These are phyloP conservation scores for Hippocampus comes DNA, from an alignment of 2,113 vertebrate genomes.

Conservation along the genomic window DNA sequence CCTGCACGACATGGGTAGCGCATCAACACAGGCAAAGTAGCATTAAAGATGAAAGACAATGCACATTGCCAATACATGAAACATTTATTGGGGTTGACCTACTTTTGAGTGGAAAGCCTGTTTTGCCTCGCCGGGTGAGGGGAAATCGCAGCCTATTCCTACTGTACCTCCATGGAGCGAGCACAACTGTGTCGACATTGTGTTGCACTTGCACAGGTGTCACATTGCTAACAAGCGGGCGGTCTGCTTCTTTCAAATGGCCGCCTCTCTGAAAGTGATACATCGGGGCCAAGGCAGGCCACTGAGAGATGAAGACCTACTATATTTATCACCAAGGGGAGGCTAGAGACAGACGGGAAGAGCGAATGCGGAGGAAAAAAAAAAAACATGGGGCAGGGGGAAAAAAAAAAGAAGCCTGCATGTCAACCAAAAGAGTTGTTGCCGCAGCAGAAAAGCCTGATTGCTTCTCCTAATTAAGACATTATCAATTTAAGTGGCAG, in stretches of 20 bases:
- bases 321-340: slow-evolving; percentile 13
- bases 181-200: background rate
- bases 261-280: slow-evolving; percentile 38
- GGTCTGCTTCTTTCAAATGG: slow-evolving; percentile 25
- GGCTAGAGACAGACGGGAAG: background rate
- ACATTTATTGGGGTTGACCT: slow-evolving; percentile 26
- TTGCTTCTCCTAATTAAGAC: background rate
- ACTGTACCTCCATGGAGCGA: background rate
- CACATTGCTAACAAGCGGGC: background rate
- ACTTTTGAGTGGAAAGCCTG: slow-evolving; percentile 21
- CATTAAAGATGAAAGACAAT: slow-evolving; percentile 43
- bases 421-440: background rate
- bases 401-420: background rate
- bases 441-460: background rate
- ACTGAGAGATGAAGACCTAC: slow-evolving; percentile 24
- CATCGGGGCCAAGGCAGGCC: slow-evolving; percentile 9
- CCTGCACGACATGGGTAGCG: slow-evolving; percentile 63
- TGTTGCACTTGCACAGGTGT: background rate
- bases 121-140: slow-evolving; percentile 23
- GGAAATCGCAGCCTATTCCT: slow-evolving; percentile 18
- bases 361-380: background rate
- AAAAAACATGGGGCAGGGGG: background rate
- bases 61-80: slow-evolving; percentile 26
- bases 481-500: background rate
- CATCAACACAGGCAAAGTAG: slow-evolving; percentile 10